These are phyloP conservation scores for Alsophila aescularia DNA, from an alignment of 2,888 invertebrate genomes.

Conservation along the genomic window DNA sequence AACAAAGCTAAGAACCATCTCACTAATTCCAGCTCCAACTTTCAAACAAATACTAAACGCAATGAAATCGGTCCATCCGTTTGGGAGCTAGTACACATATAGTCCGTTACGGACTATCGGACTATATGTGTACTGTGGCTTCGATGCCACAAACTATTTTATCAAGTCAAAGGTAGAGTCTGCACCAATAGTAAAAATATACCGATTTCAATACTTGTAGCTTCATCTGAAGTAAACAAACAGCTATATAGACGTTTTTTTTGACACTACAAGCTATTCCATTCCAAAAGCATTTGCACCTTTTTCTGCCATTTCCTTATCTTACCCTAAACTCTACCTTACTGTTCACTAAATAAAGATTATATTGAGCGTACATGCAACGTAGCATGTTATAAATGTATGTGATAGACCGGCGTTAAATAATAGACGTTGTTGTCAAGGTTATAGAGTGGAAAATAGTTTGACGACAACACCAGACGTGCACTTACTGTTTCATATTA, in stretches of 20 bases:
- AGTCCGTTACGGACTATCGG: no score
- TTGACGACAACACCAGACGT: slow-evolving; percentile 31
- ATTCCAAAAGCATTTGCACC: slow-evolving; percentile 43
- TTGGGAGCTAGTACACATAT: no score
- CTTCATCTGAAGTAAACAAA: slow-evolving; percentile 17
- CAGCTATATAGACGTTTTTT: slow-evolving; percentile 25
- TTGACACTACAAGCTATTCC: slow-evolving; percentile 31
- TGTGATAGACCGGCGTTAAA: slow-evolving; percentile 20
- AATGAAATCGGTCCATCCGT: no score
- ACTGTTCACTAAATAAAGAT: neutral
- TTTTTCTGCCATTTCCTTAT: slow-evolving; percentile 7
- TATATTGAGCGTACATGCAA: slow-evolving; percentile 1
- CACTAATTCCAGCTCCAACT: no score
- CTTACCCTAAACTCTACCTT: slow-evolving; percentile 17
- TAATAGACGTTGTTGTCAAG: slow-evolving; percentile 22
- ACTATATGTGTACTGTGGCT: no score
- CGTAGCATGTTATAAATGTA: slow-evolving; percentile 5
- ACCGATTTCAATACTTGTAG: neutral
- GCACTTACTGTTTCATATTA: slow-evolving; percentile 32
- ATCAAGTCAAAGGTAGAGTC: neutral
- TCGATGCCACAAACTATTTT: no score
- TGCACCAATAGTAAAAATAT: neutral
- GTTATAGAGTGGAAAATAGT: slow-evolving; percentile 36
- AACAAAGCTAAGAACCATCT: no score
- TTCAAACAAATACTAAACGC: no score